Conservation (phyloP, 2,797 vertebrate species). For the Coluber constrictor region DNA sequence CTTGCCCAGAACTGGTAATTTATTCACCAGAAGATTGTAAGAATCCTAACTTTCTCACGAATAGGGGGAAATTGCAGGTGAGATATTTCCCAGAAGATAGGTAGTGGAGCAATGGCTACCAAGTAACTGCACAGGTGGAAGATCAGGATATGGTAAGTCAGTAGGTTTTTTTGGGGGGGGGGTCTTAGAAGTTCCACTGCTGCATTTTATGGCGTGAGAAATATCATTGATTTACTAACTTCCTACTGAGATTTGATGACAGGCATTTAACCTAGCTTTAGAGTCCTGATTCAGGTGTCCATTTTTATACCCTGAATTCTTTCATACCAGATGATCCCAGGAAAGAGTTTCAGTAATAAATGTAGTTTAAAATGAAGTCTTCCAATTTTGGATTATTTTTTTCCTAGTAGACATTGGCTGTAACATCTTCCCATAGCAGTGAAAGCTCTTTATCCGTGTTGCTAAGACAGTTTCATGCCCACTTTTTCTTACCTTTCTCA, state of each 20-base stretch:
- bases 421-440: neutral
- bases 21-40: neutral
- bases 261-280: neutral
- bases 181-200: neutral
- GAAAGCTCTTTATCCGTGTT: neutral
- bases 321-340: neutral
- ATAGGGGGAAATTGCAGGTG: neutral
- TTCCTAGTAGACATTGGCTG: neutral
- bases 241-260: neutral
- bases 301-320: neutral
- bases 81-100: neutral
- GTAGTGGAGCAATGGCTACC: neutral
- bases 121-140: neutral
- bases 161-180: neutral
- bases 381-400: neutral
- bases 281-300: neutral
- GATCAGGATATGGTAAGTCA: neutral
- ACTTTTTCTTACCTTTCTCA: neutral
- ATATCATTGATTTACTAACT: neutral
- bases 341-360: neutral
- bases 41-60: neutral
- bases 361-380: neutral
- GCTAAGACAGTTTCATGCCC: neutral
- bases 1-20: too few relatives aligned
- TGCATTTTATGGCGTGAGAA: neutral